Percentiles rank a stretch among this genome's conserved stretches.
phyloP scores from a whole-genome alignment of 2,888 invertebrate genomes.

The Bellardia pandia region DNA sequence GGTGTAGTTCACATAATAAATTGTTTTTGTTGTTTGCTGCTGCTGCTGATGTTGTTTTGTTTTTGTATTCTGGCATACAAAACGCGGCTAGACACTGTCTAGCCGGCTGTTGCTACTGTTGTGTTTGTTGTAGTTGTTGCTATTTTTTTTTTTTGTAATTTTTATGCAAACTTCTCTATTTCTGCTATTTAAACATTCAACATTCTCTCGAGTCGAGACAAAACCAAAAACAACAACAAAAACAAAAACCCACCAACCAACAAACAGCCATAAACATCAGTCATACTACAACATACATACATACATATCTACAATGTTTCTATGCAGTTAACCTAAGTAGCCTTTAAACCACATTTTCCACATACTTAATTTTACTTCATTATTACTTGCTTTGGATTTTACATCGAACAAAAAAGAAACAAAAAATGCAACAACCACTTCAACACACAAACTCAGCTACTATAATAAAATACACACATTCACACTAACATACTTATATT shows the following conservation, averaged over 20 bases:
- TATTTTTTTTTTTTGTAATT: slow-evolving; percentile 42
- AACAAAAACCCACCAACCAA: slow-evolving; percentile 39
- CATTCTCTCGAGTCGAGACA: slow-evolving; percentile 65
- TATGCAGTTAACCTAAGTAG: slow-evolving; percentile 68
- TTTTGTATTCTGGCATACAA: slow-evolving; percentile 74
- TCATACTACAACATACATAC: slow-evolving; percentile 24
- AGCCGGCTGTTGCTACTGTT: slow-evolving; percentile 77
- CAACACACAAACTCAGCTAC: slow-evolving; percentile 12
- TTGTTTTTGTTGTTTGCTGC: slow-evolving; percentile 52
- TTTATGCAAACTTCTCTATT: slow-evolving; percentile 66
- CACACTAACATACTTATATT: neutral
- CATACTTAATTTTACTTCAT: slow-evolving; percentile 64
- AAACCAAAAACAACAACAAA: slow-evolving; percentile 52
- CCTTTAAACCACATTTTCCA: slow-evolving; percentile 71
- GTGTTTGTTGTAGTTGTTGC: slow-evolving; percentile 71
- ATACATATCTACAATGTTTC: neutral
- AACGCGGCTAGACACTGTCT: slow-evolving; percentile 82
- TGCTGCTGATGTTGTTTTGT: slow-evolving; percentile 61
- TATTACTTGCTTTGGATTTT: slow-evolving; percentile 47
- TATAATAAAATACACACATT: neutral
- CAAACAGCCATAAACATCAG: slow-evolving; percentile 54
- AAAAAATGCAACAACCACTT: slow-evolving; percentile 43
- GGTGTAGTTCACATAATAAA: slow-evolving; percentile 70
- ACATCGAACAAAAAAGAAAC: slow-evolving; percentile 45
- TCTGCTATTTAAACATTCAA: slow-evolving; percentile 69